Evolutionary conservation across 2,888 invertebrate genomes (phyloP), one percentile per base, ranked within the genome.

Genomic region (Chloroclystis v-ata): DNA sequence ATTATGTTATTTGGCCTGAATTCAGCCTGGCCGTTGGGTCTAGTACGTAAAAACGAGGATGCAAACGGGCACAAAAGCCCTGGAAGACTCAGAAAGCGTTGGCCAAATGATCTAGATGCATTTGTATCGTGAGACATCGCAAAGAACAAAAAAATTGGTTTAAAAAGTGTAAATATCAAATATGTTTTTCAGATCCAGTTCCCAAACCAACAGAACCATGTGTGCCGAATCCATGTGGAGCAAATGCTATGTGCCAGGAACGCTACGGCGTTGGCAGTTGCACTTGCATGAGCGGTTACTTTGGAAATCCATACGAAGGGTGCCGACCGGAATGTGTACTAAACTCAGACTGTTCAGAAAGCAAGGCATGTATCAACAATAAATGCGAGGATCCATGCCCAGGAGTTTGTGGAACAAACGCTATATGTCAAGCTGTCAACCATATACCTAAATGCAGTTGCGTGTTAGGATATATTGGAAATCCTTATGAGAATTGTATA

Each of bases 391-490:
- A 93, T 67, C 93, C 93, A 35, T 94, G 95, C 62, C 90, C 91
- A 48, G 95, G 94, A 40, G 90, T 92, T 41, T 96, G 96, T 67
- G 96, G 95, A 40, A 85, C 89, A 40, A 93, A 92, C 70, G 92
- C 94, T 10, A 82, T 90, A 61, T 96, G 95, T 66, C 90, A 92
- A 78, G 92, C 93, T 25, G 89, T 94, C 11, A 92, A 93, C 59
- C 95, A 95, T 66, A 84, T 92, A 56, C 94, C 95, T 6, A 91
- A 91, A 57, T 96, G 96, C 70, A 89, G 89, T 33, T 95, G 95
- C 63, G 76, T 86, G 12, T 57, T 78, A 28, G 91, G 91, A 56
- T 92, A 91, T 70, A 88, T 91, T 7, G 95, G 95, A 20, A 92
- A 95, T 84, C 94, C 96, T 20, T 95, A 82, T 54, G 78, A 80